Base-by-base conservation (phyloP, 2,888 invertebrate species). In the Sarcophaga variegata region DNA sequence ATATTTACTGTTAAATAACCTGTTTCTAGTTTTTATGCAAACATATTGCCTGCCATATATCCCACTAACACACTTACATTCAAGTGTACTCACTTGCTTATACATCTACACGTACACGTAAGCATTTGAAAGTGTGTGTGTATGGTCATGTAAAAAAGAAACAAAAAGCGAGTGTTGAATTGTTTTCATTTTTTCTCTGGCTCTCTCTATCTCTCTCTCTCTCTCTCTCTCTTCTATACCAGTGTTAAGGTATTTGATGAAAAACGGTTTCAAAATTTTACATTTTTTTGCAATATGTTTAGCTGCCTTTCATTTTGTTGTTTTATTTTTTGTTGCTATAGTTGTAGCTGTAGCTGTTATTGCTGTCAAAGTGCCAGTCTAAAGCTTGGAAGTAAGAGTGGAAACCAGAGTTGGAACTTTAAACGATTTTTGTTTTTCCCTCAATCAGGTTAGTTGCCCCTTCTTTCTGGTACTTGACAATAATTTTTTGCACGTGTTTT, bases 321-420 rank as follows among this genome's bases (percentile, higher is more conserved):
- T 37, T 37, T 5, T 5, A 0, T 4, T 27, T 6, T 4, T 27
- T 27, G 37, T 6, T 37, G 37, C 37, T 37, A 1, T 37, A 37
- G 37, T 2, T 37, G 10, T 37, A 10, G 8, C 14, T 54, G 54
- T 54, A 14, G 54, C 17, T 54, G 54, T 54, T 37, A 37, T 49
- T 59, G 76, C 89, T 91, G 92, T 90, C 92, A 90, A 89, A 89
- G 88, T 91, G 92, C 90, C 92, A 90, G 90, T 88, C 89, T 84
- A 88, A 89, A 77, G 47, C 47, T 74, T 67, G n/a, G 45, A 60
- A 45, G 47, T 71, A 78, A 76, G 85, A 86, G 88, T 88, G 89
- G 88, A 88, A 88, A 88, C 82, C 87, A 37, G 37, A 37, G 37
- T 10, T 37, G 37, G 37, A 8, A 37, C 2, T 37, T 10, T 37